Evolutionary conservation across 2,888 invertebrate genomes (phyloP).

Genomic region (Sinotaia quadrata): DNA sequence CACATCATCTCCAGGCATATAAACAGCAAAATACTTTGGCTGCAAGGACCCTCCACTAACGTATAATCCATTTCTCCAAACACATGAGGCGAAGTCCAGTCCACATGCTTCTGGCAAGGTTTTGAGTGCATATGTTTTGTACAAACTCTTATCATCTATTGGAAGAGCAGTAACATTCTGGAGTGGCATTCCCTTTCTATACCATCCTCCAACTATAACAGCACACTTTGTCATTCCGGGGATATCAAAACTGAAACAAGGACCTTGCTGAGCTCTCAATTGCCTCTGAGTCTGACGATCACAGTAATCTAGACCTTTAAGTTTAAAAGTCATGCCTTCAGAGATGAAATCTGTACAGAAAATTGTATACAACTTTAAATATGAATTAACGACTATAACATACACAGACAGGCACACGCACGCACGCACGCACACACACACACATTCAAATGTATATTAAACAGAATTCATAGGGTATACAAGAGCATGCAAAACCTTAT

Average conservation of each 20-base stretch:
- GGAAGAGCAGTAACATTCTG: background rate
- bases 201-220: conserved; percentile 14
- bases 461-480: too few relatives aligned
- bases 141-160: too few relatives aligned
- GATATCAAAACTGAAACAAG: background rate
- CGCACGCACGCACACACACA: too few relatives aligned
- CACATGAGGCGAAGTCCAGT: conserved; percentile 25
- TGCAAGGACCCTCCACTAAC: conserved; percentile 15
- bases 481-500: too few relatives aligned
- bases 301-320: background rate
- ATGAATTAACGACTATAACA: too few relatives aligned
- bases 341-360: background rate
- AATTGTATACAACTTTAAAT: too few relatives aligned
- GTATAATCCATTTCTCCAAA: conserved; percentile 21
- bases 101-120: conserved; percentile 18
- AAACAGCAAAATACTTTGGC: conserved; percentile 6
- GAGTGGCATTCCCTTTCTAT: background rate
- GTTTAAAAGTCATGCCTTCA: conserved; percentile 16
- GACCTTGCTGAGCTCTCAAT: conserved; percentile 16
- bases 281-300: background rate
- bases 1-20: conserved; percentile 13
- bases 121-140: too few relatives aligned
- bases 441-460: too few relatives aligned
- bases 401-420: too few relatives aligned
- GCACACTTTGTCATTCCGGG: background rate